A percentile compares a stretch with the other conserved stretches of the same genome.
Evolutionary conservation across 2,113 vertebrate species (phyloP).

Genomic region (Mastomys natalensis): DNA sequence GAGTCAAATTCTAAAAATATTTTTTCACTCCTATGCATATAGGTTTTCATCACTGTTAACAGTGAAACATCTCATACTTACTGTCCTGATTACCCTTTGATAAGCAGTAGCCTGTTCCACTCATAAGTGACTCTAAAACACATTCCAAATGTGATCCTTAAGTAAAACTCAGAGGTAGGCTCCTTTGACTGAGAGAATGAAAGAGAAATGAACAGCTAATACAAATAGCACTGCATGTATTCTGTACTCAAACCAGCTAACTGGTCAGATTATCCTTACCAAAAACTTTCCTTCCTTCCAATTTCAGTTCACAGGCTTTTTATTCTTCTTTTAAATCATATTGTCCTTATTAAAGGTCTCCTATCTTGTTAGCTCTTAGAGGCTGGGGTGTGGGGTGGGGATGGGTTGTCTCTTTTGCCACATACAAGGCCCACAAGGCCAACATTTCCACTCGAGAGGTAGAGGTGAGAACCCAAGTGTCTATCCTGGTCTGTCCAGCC

Average conservation of each 20-base stretch:
- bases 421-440: too few relatives aligned
- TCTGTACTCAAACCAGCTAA: not conserved
- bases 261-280: not conserved
- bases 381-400: too few relatives aligned
- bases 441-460: not conserved
- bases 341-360: not conserved
- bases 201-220: not conserved
- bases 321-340: not conserved
- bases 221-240: not conserved
- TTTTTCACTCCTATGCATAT: not conserved
- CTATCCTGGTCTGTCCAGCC: not conserved
- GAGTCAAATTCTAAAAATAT: not conserved
- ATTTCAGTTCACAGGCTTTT: not conserved
- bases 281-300: not conserved
- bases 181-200: not conserved
- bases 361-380: not conserved
- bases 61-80: not conserved
- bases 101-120: not conserved
- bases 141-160: not conserved
- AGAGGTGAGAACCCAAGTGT: not conserved
- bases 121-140: not conserved
- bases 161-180: not conserved
- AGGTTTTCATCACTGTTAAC: not conserved
- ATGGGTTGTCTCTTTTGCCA: not conserved
- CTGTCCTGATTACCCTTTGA: not conserved